phyloP scores from a whole-genome alignment of 2,797 vertebrate genomes.

The Antennarius maculatus region DNA sequence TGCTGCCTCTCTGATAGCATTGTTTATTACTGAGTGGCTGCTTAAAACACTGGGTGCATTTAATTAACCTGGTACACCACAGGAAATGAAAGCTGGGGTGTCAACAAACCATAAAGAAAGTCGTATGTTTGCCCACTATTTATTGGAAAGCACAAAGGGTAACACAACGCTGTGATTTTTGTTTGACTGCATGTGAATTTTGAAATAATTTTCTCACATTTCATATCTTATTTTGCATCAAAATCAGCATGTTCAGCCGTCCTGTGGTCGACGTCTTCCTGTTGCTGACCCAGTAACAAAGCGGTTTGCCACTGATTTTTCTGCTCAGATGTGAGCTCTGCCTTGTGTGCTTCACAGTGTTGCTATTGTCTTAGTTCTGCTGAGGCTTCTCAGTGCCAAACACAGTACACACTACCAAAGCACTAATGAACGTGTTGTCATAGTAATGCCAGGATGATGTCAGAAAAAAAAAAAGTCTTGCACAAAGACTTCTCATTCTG shows the following conservation, averaged over 20 bases:
- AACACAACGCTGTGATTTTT: neutral
- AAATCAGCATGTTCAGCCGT: slow-evolving; percentile 44
- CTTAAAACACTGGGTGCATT: slow-evolving; percentile 16
- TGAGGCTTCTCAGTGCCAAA: slow-evolving; percentile 67
- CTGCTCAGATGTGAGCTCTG: slow-evolving; percentile 53
- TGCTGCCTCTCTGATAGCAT: neutral
- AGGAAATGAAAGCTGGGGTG: slow-evolving; percentile 21
- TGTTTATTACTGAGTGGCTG: slow-evolving; percentile 4
- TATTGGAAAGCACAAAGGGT: neutral
- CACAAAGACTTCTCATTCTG: slow-evolving; percentile 63
- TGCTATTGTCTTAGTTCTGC: slow-evolving; percentile 76
- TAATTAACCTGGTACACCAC: slow-evolving; percentile 9
- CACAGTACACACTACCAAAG: slow-evolving; percentile 67
- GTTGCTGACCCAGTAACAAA: slow-evolving; percentile 59
- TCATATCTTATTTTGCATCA: slow-evolving; percentile 24
- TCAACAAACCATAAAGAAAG: slow-evolving; percentile 29
- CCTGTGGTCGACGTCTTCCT: slow-evolving; percentile 24
- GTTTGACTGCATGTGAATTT: neutral
- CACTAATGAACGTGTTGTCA: slow-evolving; percentile 83
- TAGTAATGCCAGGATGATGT: slow-evolving; percentile 81
- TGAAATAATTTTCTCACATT: neutral
- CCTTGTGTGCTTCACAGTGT: slow-evolving; percentile 61
- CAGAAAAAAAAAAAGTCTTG: slow-evolving; percentile 70
- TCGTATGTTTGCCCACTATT: slow-evolving; percentile 20
- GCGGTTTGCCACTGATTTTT: slow-evolving; percentile 63